Evolutionary conservation across 1,140 invertebrate species (phyloP), one percentile per base, ranked within the genome.

Genomic region (Nasonia giraulti): DNA sequence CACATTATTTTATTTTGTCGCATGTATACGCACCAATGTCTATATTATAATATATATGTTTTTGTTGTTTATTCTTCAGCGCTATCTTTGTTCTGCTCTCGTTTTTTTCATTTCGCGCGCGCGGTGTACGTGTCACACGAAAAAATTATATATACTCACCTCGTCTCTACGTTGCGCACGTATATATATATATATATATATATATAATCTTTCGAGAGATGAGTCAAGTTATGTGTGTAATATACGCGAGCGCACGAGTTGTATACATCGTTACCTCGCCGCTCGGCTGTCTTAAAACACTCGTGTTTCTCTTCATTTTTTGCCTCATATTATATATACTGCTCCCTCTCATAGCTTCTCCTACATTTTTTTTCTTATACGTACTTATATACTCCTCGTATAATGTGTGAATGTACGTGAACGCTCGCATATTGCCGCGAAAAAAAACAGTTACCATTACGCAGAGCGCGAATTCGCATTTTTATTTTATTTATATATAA

Each of bases 391-490:
- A 17, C 68, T 80, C 11, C 40, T 44, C 23, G 62, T 76, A 66
- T 74, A 62, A 69, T 75, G 55, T 77, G 55, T 68, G 27, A 66
- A 55, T 81, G 17, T 71, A 77, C 77, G 83, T 80, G 71, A 84
- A 66, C 47, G 62, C 55, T 80, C 68, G 68, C 76, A 10, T 74
- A 5, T 20, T 75, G 8, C 55, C 74, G 68, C 68, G 20, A 47
- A 50, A 66, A 79, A 80, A 85, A 85, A 81, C 74, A 85, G 47
- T 78, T 78, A 68, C 23, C 31, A 78, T 82, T 82, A 79, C 75
- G 80, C 74, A 77, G 47, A 82, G 66, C 55, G 55, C 47, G 23
- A 74, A 68, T 44, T 84, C 78, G 78, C 55, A 84, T 76, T 81
- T 83, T 80, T 80, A 2, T 6, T 85, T 20, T 62, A 20, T 62